These are phyloP conservation scores for Monoplex corrugatus DNA, from an alignment of 2,888 invertebrate genomes.

Conservation along the genomic window DNA sequence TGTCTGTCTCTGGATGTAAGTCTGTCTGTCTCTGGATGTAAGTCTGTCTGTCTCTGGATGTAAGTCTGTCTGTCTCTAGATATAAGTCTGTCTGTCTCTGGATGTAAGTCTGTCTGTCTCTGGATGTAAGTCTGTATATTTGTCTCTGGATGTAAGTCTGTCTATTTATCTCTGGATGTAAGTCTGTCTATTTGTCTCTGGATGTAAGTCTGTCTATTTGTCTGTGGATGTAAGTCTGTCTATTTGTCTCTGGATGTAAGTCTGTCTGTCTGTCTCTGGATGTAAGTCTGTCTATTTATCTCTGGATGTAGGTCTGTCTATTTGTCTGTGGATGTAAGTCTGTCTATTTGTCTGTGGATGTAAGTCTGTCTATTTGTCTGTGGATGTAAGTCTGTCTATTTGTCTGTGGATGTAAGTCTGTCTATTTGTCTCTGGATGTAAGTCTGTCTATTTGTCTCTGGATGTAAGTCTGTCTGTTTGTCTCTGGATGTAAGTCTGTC, in stretches of 20 bases:
- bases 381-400: background rate
- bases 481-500: background rate
- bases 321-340: background rate
- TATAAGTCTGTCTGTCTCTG: background rate
- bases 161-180: background rate
- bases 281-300: background rate
- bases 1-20: background rate
- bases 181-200: background rate
- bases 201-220: background rate
- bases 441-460: too few species aligned
- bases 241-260: background rate
- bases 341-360: background rate
- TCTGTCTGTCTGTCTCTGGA: slow-evolving; percentile 8
- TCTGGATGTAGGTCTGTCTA: background rate
- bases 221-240: too few species aligned
- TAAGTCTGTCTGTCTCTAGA: background rate
- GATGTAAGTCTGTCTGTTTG: background rate
- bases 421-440: background rate
- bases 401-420: background rate
- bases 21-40: background rate
- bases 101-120: background rate
- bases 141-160: too few species aligned
- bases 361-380: background rate
- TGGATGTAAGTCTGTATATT: background rate
- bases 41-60: background rate